Percentiles rank a stretch among this genome's conserved stretches.
Conservation (phyloP, 2,797 vertebrate genomes). For the Cirrhinus mrigala region DNA sequence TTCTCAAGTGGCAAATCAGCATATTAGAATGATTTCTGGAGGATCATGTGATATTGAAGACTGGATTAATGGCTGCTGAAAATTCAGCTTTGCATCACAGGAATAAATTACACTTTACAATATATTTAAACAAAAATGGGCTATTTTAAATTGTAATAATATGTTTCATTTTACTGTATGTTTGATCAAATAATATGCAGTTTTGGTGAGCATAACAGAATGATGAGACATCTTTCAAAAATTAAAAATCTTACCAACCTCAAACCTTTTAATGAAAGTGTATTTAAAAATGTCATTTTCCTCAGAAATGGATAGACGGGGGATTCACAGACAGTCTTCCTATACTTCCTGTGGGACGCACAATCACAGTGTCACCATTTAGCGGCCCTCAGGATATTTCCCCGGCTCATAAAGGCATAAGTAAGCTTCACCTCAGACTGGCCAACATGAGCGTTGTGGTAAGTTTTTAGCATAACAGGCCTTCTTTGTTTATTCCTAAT, state of each 20-base stretch:
- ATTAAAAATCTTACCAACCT: not conserved
- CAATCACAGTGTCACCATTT: conserved; percentile 90
- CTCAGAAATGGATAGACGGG: conserved; percentile 90
- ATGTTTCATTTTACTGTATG: not conserved
- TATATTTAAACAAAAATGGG: not conserved
- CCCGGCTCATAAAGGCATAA: conserved; percentile 78
- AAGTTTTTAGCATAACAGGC: conserved; percentile 57
- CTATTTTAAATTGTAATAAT: not conserved
- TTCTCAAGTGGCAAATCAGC: not conserved
- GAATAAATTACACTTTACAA: not conserved
- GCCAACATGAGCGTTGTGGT: conserved; percentile 87
- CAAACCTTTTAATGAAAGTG: not conserved
- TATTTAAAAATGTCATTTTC: conserved; percentile 8
- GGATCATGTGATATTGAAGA: not conserved
- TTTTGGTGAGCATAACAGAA: not conserved
- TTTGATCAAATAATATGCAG: not conserved
- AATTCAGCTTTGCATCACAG: not conserved
- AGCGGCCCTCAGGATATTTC: conserved; percentile 84
- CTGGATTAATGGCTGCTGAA: not conserved
- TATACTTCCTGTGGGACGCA: conserved; percentile 82
- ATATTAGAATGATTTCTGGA: not conserved
- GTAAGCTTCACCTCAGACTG: conserved; percentile 74
- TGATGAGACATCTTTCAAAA: not conserved
- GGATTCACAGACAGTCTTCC: conserved; percentile 90
- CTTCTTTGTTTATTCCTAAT: not conserved